Evolutionary conservation across 2,888 invertebrate species (phyloP).

Genomic region (Habroteleia sp.): DNA sequence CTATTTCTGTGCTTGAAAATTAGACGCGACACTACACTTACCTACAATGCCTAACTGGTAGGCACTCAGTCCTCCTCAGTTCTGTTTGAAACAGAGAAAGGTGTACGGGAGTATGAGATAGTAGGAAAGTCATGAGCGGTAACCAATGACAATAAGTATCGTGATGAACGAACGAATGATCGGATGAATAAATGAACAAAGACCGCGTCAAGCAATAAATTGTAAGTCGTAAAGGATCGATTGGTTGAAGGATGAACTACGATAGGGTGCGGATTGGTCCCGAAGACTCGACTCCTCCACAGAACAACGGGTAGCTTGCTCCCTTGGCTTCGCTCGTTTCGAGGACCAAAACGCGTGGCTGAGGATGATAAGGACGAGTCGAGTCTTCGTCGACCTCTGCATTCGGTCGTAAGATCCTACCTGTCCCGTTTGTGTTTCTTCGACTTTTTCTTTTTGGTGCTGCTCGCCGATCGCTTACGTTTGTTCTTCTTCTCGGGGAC

Average conservation of each 20-base stretch:
- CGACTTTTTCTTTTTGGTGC: constrained; percentile 86
- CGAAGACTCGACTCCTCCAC: constrained; percentile 33
- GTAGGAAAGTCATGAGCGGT: constrained; percentile 75
- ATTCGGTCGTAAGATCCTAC: constrained; percentile 82
- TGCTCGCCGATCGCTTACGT: constrained; percentile 80
- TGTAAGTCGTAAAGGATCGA: constrained; percentile 57
- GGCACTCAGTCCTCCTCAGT: constrained; percentile 80
- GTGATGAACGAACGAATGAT: constrained; percentile 68
- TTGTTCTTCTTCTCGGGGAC: constrained; percentile 78
- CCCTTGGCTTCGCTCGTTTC: background rate
- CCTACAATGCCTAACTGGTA: constrained; percentile 79
- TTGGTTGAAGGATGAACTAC: constrained; percentile 24
- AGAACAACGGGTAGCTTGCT: background rate
- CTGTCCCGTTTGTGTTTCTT: constrained; percentile 86
- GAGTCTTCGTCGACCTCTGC: constrained; percentile 74
- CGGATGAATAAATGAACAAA: constrained; percentile 66
- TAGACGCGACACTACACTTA: constrained; percentile 78
- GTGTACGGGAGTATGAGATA: constrained; percentile 79
- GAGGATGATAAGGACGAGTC: constrained; percentile 63
- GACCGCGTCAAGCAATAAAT: constrained; percentile 59
- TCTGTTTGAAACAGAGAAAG: constrained; percentile 81
- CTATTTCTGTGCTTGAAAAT: constrained; percentile 67
- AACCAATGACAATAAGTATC: constrained; percentile 72
- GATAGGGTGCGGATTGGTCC: constrained; percentile 14
- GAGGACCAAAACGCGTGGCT: background rate